A percentile compares a stretch with the other conserved stretches of the same genome.
These are phyloP conservation scores for Alviniconcha marisindica DNA, from an alignment of 1,140 invertebrate genomes.

Conservation along the genomic window DNA sequence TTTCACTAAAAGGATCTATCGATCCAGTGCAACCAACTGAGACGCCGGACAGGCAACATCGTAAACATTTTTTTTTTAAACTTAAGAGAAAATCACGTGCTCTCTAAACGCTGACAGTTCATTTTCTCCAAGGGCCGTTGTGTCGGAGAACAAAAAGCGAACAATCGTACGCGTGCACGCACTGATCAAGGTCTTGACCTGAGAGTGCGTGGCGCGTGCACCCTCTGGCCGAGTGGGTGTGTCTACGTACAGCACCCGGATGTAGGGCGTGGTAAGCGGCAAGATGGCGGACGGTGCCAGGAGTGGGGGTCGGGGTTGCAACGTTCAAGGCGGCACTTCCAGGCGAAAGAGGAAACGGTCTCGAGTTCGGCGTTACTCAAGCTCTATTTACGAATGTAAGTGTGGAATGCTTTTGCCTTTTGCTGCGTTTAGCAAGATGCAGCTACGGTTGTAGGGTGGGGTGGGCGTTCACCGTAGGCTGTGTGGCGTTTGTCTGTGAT, in stretches of 20 bases:
- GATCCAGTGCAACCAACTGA: no score
- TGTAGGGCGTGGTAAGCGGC: slow-evolving; percentile 29
- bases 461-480: slow-evolving; percentile 10
- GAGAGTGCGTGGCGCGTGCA: not conserved
- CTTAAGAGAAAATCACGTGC: no score
- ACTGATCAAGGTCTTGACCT: slow-evolving; percentile 17
- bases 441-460: not conserved
- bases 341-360: slow-evolving; percentile 22
- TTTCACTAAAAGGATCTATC: no score
- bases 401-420: not conserved
- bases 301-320: not conserved
- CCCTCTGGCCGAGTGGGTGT: slow-evolving; percentile 24
- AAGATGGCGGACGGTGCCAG: slow-evolving; percentile 34
- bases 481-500: not conserved
- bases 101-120: no score
- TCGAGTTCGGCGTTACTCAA: slow-evolving; percentile 26
- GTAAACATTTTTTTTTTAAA: no score
- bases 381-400: slow-evolving; percentile 17
- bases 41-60: no score
- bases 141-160: not conserved
- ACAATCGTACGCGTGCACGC: not conserved
- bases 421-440: not conserved
- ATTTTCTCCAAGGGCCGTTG: no score
- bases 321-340: not conserved
- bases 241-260: slow-evolving; percentile 1